A percentile compares a stretch with the other conserved stretches of the same genome.
These are phyloP conservation scores for Anguilla marmorata DNA, from an alignment of 2,797 vertebrate genomes.

Conservation along the genomic window DNA sequence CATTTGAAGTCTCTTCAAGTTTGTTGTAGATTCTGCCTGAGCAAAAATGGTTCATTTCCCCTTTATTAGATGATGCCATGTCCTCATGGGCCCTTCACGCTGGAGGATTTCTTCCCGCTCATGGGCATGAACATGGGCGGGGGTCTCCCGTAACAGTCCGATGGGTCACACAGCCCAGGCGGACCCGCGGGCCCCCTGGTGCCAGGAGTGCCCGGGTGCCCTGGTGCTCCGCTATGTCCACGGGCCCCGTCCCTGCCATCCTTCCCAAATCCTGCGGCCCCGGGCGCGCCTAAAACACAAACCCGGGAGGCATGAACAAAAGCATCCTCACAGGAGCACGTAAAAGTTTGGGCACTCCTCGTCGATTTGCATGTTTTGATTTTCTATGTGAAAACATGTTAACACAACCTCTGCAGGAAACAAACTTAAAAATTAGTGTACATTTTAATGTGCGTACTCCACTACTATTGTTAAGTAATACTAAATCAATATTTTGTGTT, in stretches of 20 bases:
- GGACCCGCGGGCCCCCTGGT: conserved; percentile 64
- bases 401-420: too few relatives aligned
- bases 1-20: conserved; percentile 50
- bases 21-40: conserved; percentile 38
- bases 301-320: background rate
- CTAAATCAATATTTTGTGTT: too few relatives aligned
- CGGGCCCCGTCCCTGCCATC: conserved; percentile 69
- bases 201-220: conserved; percentile 66
- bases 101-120: conserved; percentile 69
- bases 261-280: conserved; percentile 68
- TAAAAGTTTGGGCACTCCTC: background rate
- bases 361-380: background rate
- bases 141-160: conserved; percentile 68
- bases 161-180: conserved; percentile 78
- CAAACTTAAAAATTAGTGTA: too few relatives aligned
- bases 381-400: background rate
- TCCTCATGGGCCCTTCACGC: conserved; percentile 67
- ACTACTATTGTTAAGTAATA: too few relatives aligned
- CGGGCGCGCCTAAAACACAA: conserved; percentile 60
- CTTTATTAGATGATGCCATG: background rate
- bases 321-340: background rate
- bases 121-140: conserved; percentile 68
- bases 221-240: conserved; percentile 68
- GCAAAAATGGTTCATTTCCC: background rate
- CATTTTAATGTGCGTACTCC: too few relatives aligned